These are phyloP conservation scores for Hymenopus coronatus DNA, from an alignment of 2,888 invertebrate genomes.

Conservation along the genomic window DNA sequence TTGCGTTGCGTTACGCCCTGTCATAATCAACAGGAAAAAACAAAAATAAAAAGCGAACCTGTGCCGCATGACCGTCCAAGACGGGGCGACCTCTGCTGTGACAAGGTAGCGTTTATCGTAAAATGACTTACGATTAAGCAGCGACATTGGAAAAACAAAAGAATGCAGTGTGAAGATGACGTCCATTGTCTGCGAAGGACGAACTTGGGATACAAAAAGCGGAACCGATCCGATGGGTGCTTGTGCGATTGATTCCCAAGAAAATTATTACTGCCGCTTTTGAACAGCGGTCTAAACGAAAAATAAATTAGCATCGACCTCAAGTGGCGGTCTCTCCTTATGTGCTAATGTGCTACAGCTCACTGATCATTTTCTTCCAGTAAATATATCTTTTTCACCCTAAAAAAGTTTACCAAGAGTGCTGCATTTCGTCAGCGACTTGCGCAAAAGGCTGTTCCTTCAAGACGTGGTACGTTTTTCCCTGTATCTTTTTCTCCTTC, in stretches of 20 bases:
- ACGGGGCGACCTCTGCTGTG: background rate
- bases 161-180: background rate
- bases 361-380: background rate
- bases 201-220: background rate
- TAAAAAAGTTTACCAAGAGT: background rate
- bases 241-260: background rate
- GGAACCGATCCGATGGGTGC: background rate
- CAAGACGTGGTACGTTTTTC: background rate
- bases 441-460: background rate
- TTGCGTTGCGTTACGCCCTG: background rate
- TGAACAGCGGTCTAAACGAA: background rate
- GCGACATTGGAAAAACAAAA: background rate
- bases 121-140: background rate
- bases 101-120: background rate
- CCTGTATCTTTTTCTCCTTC: background rate
- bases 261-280: background rate
- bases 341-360: background rate
- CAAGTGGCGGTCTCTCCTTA: background rate
- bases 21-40: background rate
- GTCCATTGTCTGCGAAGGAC: background rate
- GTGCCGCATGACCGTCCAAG: constrained; percentile 2
- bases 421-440: background rate
- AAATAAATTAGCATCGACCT: background rate
- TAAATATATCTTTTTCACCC: background rate
- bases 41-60: too few relatives aligned